Conservation (phyloP, 2,797 vertebrate genomes). For the Varecia variegata region DNA sequence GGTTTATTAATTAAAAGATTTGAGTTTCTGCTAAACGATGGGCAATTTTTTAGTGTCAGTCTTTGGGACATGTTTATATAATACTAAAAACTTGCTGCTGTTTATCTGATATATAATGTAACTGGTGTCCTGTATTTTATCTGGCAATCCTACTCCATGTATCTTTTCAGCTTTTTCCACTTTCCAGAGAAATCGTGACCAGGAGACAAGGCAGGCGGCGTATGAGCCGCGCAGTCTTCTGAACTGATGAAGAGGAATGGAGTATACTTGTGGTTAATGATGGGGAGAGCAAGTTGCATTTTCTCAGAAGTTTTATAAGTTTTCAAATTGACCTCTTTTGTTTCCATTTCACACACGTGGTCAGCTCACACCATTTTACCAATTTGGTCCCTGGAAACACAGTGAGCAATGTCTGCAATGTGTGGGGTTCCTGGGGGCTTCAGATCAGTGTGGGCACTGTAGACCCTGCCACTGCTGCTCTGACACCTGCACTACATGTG, state of each 20-base stretch:
- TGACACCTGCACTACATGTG: neutral
- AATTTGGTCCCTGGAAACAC: neutral
- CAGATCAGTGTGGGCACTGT: accelerated
- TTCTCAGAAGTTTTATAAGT: neutral
- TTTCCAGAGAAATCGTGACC: neutral
- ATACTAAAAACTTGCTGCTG: neutral
- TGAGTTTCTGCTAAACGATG: neutral
- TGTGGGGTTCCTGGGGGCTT: neutral
- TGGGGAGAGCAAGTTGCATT: neutral
- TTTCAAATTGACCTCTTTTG: neutral
- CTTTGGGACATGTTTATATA: neutral
- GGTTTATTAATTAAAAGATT: neutral
- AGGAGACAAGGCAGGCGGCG: neutral
- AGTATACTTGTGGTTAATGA: neutral
- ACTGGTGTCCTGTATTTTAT: neutral
- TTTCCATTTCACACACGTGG: neutral
- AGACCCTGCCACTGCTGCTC: too few species aligned
- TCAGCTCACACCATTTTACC: neutral
- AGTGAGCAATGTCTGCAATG: neutral
- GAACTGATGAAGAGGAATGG: neutral
- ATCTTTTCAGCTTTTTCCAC: neutral
- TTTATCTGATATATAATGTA: neutral
- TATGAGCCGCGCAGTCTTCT: neutral
- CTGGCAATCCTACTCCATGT: neutral
- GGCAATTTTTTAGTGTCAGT: neutral